A percentile compares a stretch with the other conserved stretches of the same genome.
phyloP scores from a whole-genome alignment of 2,888 invertebrate species.

The Nezara viridula region DNA sequence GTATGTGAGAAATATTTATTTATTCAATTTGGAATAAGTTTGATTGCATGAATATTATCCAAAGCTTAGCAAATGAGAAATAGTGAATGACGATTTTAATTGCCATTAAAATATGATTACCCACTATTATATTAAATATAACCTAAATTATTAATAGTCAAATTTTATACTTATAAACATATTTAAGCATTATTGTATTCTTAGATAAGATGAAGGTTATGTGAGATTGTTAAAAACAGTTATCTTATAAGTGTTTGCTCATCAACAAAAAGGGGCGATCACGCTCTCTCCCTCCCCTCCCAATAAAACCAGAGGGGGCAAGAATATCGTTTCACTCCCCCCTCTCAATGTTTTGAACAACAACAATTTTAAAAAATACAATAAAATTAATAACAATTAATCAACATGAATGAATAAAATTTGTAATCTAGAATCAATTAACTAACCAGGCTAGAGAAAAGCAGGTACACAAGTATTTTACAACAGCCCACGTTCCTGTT shows the following conservation, averaged over 20 bases:
- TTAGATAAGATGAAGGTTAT: not conserved
- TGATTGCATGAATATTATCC: not conserved
- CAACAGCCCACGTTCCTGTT: no score
- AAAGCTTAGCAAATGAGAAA: not conserved
- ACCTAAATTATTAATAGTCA: not conserved
- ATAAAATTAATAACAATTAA: no score
- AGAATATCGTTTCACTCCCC: no score
- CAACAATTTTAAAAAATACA: no score
- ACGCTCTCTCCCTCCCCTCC: no score
- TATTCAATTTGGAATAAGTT: not conserved
- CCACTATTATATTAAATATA: not conserved
- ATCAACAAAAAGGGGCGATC: not conserved
- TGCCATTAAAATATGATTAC: not conserved
- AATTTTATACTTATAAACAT: not conserved
- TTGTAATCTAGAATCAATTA: no score
- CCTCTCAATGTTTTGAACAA: no score
- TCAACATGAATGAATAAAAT: no score
- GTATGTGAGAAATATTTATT: not conserved
- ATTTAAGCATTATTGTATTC: not conserved
- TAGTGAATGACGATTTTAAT: no score
- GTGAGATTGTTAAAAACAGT: not conserved
- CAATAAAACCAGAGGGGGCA: no score
- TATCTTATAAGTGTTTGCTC: not conserved
- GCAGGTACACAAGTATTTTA: no score
- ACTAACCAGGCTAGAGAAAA: no score